phyloP scores from a whole-genome alignment of 1,140 invertebrate species.

The Solenopsis fugax region DNA sequence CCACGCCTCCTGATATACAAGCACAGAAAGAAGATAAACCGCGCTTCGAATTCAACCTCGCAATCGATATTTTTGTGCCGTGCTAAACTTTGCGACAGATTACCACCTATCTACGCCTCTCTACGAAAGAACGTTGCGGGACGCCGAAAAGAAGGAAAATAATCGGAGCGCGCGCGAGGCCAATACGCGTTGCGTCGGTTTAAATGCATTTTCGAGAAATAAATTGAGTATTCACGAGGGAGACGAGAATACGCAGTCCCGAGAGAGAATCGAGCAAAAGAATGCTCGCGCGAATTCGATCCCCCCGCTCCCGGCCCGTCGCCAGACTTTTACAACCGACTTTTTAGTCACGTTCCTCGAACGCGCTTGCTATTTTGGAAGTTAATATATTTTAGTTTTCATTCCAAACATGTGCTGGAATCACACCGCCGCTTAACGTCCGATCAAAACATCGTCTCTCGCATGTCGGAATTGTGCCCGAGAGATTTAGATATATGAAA shows the following conservation, averaged over 20 bases:
- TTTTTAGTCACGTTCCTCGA: constrained; percentile 25
- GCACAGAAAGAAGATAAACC: constrained; percentile 53
- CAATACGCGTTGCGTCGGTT: background rate
- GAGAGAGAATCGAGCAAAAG: background rate
- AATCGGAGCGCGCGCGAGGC: constrained; percentile 14
- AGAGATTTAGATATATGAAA: background rate
- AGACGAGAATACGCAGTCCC: constrained; percentile 3
- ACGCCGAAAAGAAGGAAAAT: constrained; percentile 25
- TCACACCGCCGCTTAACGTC: constrained; percentile 3
- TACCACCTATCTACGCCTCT: constrained; percentile 53
- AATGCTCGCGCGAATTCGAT: constrained; percentile 1
- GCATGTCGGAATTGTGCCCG: background rate
- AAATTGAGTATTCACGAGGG: background rate
- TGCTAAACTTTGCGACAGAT: constrained; percentile 52
- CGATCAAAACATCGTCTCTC: constrained; percentile 78
- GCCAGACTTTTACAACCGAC: background rate
- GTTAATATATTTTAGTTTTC: constrained; percentile 46
- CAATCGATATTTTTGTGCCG: constrained; percentile 58
- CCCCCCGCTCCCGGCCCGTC: background rate
- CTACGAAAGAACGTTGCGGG: background rate
- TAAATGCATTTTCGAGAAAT: constrained; percentile 20
- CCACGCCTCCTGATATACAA: constrained; percentile 47
- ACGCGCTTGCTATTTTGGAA: constrained; percentile 34
- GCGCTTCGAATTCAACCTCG: constrained; percentile 51
- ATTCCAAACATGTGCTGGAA: background rate